Evolutionary conservation across 2,888 invertebrate genomes (phyloP).

Genomic region (Lithosia quadra): DNA sequence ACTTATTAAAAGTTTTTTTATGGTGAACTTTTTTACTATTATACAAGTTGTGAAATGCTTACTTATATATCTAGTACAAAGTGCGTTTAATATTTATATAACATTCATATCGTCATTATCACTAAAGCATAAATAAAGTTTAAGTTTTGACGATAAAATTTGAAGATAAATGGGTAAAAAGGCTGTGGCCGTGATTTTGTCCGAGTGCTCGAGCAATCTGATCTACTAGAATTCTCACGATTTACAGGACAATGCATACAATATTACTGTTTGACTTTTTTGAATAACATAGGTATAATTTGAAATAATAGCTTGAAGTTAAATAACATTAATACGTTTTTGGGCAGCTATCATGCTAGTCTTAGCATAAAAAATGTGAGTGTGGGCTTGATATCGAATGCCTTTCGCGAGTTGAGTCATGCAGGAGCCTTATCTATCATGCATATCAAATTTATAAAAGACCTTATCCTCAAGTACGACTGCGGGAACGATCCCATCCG

Average conservation of each 20-base stretch:
- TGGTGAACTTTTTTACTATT: no score
- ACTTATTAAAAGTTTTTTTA: no score
- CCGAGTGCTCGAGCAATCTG: neutral
- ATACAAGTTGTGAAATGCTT: neutral
- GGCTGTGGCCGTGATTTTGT: neutral
- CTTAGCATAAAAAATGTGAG: conserved; percentile 6
- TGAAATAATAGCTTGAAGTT: neutral
- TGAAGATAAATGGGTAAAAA: neutral
- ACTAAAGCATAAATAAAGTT: neutral
- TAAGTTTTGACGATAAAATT: neutral
- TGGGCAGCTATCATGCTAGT: neutral
- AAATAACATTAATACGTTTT: neutral
- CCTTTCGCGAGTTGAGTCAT: neutral
- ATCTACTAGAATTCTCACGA: neutral
- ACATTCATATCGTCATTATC: neutral
- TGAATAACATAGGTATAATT: neutral
- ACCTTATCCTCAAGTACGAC: neutral
- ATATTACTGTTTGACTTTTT: neutral
- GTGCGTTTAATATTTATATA: neutral
- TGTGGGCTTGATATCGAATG: neutral
- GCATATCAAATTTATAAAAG: neutral
- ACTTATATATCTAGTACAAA: no score
- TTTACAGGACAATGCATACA: conserved; percentile 4
- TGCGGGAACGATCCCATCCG: neutral
- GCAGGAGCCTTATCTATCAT: neutral